phyloP scores from a whole-genome alignment of 2,888 invertebrate species.

The Cryptocephalus moraei region DNA sequence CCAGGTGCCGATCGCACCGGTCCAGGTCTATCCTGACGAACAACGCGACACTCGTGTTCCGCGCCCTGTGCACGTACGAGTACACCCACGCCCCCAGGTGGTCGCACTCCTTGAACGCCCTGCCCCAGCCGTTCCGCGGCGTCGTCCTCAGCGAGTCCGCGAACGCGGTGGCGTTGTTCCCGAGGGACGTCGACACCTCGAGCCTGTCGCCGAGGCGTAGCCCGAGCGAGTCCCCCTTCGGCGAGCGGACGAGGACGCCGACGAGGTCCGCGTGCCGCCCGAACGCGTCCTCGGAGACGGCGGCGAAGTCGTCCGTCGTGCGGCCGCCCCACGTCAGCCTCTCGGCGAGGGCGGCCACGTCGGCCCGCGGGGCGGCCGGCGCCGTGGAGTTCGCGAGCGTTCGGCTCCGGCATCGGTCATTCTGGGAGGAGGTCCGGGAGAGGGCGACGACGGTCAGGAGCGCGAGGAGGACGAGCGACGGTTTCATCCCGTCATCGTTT shows the following conservation, averaged over 20 bases:
- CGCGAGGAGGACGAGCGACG: slow-evolving; percentile 31
- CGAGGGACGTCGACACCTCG: slow-evolving; percentile 18
- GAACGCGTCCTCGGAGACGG: slow-evolving; percentile 39
- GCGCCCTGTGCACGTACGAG: slow-evolving; percentile 25
- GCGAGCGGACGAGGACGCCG: slow-evolving; percentile 35
- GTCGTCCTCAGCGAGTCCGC: slow-evolving; percentile 43
- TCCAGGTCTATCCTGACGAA: slow-evolving; percentile 48
- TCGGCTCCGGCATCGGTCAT: slow-evolving; percentile 29
- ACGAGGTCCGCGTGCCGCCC: slow-evolving; percentile 38
- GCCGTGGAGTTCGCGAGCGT: slow-evolving; percentile 28
- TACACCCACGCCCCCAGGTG: slow-evolving; percentile 33
- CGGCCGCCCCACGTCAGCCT: slow-evolving; percentile 17
- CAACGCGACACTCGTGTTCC: slow-evolving; percentile 24
- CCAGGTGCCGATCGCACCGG: slow-evolving; percentile 61
- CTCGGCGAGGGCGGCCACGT: slow-evolving; percentile 19
- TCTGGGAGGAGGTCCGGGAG: slow-evolving; percentile 35
- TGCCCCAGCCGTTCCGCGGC: slow-evolving; percentile 35
- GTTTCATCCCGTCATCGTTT: slow-evolving; percentile 36
- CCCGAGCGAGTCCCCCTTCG: slow-evolving; percentile 22
- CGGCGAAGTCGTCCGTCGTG: slow-evolving; percentile 15
- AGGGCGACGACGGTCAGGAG: slow-evolving; percentile 36
- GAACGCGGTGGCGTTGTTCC: slow-evolving; percentile 26
- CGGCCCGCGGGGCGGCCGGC: slow-evolving; percentile 31
- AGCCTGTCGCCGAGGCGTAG: slow-evolving; percentile 26
- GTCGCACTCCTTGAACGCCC: slow-evolving; percentile 35